Conservation (phyloP, 2,113 vertebrate genomes). For the Setophaga petechia region DNA sequence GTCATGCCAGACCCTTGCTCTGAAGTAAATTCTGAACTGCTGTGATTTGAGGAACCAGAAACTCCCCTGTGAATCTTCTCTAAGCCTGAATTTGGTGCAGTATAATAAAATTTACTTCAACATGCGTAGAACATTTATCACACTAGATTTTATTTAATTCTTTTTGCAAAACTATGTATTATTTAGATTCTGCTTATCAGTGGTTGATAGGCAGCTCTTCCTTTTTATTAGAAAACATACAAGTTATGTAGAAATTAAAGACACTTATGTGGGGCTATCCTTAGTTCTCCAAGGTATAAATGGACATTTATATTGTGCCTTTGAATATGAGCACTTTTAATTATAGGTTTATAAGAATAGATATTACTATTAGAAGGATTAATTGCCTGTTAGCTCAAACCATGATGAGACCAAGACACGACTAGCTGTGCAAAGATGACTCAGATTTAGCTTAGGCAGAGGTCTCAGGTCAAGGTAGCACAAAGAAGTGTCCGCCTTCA, state of each 20-base stretch:
- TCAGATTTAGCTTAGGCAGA: neutral
- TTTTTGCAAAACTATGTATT: neutral
- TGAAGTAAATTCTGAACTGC: neutral
- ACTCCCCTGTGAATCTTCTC: neutral
- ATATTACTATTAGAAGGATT: neutral
- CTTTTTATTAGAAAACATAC: neutral
- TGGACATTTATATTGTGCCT: neutral
- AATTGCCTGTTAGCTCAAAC: neutral
- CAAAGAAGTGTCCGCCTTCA: neutral
- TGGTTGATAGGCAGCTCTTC: neutral
- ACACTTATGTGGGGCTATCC: neutral
- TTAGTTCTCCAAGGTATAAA: neutral
- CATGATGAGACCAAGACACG: neutral
- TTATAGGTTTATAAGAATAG: neutral
- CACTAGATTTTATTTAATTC: neutral
- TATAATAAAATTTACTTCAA: neutral
- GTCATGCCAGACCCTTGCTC: accelerated
- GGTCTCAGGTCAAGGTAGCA: neutral
- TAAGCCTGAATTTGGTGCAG: neutral
- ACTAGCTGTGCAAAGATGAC: neutral
- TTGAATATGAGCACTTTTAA: neutral
- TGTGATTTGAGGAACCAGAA: neutral
- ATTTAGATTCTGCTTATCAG: neutral
- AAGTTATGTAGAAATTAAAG: neutral
- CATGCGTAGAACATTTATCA: neutral